Base-by-base conservation (phyloP, 2,888 invertebrate species). In the Cryptophagus acutangulus region DNA sequence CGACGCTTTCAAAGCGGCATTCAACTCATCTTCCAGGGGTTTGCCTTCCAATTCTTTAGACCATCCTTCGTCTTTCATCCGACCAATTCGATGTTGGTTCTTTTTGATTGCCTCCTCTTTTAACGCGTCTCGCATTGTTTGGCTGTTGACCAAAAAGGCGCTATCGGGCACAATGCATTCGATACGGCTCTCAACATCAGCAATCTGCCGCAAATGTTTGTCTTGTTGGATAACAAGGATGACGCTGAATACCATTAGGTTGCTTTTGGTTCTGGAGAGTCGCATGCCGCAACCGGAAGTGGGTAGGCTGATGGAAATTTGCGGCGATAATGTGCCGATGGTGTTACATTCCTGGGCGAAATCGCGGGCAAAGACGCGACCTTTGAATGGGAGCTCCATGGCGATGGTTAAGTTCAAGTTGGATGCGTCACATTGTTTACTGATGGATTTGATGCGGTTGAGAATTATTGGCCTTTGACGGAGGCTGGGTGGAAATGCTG, bases 181-280 rank as follows among this genome's bases (percentile, higher is more conserved):
- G 4, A 84, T 74, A 9, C 74, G 69, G 36, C 78, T 70, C 55
- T 82, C 79, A 56, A 84, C 81, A 58, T 87, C 87, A 0, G 79
- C 78, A 30, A 81, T 80, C 67, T 85, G 85, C 51, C 84, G 79
- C 34, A 87, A 70, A 57, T 81, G 79, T 43, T 76, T 73, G 58
- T 87, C 87, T 76, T 84, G 85, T 64, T 87, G 87, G 16, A 85
- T 72, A 48, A 85, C 78, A 38, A 87, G 68, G 39, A 78, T 77
- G 6, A 82, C 80, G 9, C 75, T 75, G 63, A 83, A 82, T 43
- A 68, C 65, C 29, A 71, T 68, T 10, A 65, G 69, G 2, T 69
- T 66, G 59, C 63, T 72, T 13, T 44, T 42, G 69, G 74, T 65
- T 58, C 66, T 48, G 6, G 71, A 65, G 1, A 83, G 76, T 31